These are phyloP conservation scores for Papilio elwesi DNA, from an alignment of 2,888 invertebrate genomes.

Conservation along the genomic window DNA sequence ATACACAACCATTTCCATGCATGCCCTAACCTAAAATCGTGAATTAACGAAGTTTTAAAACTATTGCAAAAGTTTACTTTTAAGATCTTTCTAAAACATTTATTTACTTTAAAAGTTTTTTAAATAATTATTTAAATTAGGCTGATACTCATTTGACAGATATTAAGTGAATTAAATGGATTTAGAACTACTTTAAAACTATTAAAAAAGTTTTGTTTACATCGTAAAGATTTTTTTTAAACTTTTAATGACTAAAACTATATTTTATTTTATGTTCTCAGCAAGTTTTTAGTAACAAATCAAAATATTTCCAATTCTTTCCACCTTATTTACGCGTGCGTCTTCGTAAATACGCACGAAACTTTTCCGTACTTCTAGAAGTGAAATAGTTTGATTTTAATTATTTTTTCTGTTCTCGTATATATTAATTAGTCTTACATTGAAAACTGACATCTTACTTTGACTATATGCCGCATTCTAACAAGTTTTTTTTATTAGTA, in stretches of 20 bases:
- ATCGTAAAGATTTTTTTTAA: background rate
- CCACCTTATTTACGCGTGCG: background rate
- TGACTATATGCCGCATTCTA: background rate
- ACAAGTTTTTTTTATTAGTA: background rate
- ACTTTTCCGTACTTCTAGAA: background rate
- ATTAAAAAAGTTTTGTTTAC: conserved; percentile 22
- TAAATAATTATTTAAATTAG: background rate
- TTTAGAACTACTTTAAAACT: conserved; percentile 8
- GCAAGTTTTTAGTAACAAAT: background rate
- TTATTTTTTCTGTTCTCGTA: background rate
- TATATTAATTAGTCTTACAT: background rate
- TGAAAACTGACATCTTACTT: background rate
- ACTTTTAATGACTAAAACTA: background rate
- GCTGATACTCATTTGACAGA: background rate
- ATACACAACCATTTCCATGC: background rate
- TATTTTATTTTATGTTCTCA: background rate
- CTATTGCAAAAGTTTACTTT: conserved; percentile 53
- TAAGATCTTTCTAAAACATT: conserved; percentile 46
- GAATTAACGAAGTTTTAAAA: conserved; percentile 56
- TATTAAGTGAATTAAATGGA: background rate
- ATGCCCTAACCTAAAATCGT: conserved; percentile 46
- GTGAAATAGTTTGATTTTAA: background rate
- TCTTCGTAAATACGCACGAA: background rate
- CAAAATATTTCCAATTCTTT: background rate
- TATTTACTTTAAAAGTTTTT: background rate